These are phyloP conservation scores for Aldrovandia affinis DNA, from an alignment of 2,797 vertebrate genomes.

Conservation along the genomic window DNA sequence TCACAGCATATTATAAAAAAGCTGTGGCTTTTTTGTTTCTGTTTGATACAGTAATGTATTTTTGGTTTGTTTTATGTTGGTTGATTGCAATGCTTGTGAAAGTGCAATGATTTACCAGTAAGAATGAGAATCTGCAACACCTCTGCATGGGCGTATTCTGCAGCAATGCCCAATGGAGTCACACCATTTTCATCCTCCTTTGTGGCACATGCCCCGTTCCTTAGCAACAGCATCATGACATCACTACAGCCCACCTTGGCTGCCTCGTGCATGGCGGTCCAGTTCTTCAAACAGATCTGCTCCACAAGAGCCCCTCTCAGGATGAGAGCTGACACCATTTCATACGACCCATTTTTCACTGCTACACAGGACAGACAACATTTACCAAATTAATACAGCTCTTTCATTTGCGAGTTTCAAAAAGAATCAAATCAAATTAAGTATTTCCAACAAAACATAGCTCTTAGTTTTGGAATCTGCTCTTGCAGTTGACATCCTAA, in stretches of 20 bases:
- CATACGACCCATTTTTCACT: slow-evolving; percentile 73
- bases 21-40: background rate
- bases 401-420: background rate
- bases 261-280: slow-evolving; percentile 88
- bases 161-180: slow-evolving; percentile 80
- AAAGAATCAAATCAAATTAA: background rate
- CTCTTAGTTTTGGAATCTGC: background rate
- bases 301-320: slow-evolving; percentile 79
- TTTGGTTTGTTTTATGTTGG: background rate
- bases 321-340: slow-evolving; percentile 77
- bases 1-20: background rate
- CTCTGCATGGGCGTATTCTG: slow-evolving; percentile 78
- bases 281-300: slow-evolving; percentile 77
- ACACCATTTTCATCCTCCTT: slow-evolving; percentile 77
- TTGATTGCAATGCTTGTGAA: too few relatives aligned
- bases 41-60: background rate
- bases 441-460: background rate
- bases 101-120: slow-evolving; percentile 66
- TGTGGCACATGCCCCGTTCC: slow-evolving; percentile 74
- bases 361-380: slow-evolving; percentile 59
- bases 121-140: slow-evolving; percentile 82
- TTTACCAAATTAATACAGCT: background rate
- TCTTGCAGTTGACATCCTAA: background rate
- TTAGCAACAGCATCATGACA: slow-evolving; percentile 77
- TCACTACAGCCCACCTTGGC: slow-evolving; percentile 80